Percentiles rank a stretch among this genome's conserved stretches.
phyloP scores from a whole-genome alignment of 2,888 invertebrate species.

The Hymenopus coronatus region DNA sequence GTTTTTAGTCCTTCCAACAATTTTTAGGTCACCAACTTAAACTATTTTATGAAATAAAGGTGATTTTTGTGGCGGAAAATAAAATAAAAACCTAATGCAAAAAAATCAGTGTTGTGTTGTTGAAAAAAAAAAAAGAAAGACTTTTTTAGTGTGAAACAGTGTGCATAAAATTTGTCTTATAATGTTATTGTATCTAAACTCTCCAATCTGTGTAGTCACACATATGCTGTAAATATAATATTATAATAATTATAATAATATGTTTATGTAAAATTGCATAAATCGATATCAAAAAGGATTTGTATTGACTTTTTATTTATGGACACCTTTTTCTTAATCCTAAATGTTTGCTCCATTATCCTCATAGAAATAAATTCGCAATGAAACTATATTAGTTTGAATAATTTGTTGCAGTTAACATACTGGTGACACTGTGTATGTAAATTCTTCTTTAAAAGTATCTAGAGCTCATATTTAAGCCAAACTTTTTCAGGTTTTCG shows the following conservation, averaged over 20 bases:
- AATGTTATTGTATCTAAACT: constrained; percentile 15
- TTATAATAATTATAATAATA: not conserved
- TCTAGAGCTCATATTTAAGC: too few relatives aligned
- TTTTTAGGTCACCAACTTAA: constrained; percentile 15
- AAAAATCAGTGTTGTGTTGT: constrained; percentile 31
- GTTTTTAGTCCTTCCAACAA: constrained; percentile 19
- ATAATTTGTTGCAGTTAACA: too few relatives aligned
- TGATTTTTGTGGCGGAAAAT: constrained; percentile 1
- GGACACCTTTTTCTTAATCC: not conserved
- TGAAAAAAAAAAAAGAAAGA: constrained; percentile 15
- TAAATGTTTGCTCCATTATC: not conserved
- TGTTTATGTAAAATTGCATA: constrained; percentile 31
- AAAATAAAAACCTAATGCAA: constrained; percentile 7
- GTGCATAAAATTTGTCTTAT: constrained; percentile 22
- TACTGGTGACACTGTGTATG: too few relatives aligned
- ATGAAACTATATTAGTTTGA: too few relatives aligned
- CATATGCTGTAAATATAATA: constrained; percentile 8
- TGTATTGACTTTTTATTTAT: not conserved
- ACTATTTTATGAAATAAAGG: constrained; percentile 8
- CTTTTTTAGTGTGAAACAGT: constrained; percentile 30
- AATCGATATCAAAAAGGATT: constrained; percentile 21
- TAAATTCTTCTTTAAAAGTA: too few relatives aligned
- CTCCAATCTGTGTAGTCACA: constrained; percentile 15
- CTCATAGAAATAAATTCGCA: too few relatives aligned
- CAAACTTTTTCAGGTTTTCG: too few relatives aligned